Conservation (phyloP, 2,113 vertebrate genomes). For the Edolisoma coerulescens region DNA sequence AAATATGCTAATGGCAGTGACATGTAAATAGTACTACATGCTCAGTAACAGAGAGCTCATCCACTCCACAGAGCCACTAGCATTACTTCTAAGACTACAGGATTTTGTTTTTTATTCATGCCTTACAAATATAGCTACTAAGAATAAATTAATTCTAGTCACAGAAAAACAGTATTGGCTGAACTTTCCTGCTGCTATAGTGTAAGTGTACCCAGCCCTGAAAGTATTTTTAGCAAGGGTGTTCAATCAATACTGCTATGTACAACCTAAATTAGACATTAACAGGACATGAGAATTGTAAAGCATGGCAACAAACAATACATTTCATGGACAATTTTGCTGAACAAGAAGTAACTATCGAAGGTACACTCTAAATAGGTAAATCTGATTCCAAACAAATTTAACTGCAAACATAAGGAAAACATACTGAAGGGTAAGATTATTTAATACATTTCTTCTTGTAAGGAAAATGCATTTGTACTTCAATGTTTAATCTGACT, state of each 20-base stretch:
- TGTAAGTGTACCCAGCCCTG: conserved; percentile 39
- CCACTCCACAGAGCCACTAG: background rate
- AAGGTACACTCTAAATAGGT: background rate
- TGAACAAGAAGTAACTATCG: background rate
- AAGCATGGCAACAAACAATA: conserved; percentile 41
- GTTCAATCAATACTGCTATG: conserved; percentile 65
- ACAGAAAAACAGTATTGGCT: conserved; percentile 5
- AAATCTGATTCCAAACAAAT: background rate
- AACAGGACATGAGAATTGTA: conserved; percentile 40
- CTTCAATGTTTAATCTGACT: background rate
- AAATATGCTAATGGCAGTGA: background rate
- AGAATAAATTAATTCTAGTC: conserved; percentile 24
- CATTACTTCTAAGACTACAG: background rate
- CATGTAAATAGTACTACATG: background rate
- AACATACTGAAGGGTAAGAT: background rate
- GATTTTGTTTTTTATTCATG: background rate
- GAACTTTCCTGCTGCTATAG: conserved; percentile 33
- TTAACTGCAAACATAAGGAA: background rate
- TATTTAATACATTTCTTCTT: background rate
- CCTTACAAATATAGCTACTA: background rate
- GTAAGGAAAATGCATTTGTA: background rate
- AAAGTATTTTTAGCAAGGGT: conserved; percentile 70
- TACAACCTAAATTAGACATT: conserved; percentile 59
- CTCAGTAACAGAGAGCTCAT: background rate
- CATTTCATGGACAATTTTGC: background rate